Evolutionary conservation across 2,113 vertebrate genomes (phyloP).

Genomic region (rat (Rattus norvegicus)): GRCr8 NC_086026.1:61243001-61243500

Average conservation of each 20-base stretch:
- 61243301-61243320: neutral
- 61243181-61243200: no score
- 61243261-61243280: neutral
- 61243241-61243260: conserved; percentile 13
- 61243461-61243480: neutral
- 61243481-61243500: neutral
- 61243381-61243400: neutral
- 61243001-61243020: no score
- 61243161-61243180: no score
- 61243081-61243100: no score
- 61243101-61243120: no score
- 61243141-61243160: no score
- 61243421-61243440: neutral
- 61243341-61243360: neutral
- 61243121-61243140: no score
- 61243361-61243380: neutral
- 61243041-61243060: no score
- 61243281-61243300: neutral
- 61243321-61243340: conserved; percentile 24
- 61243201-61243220: no score
- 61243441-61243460: neutral
- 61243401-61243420: neutral
- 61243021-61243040: no score
- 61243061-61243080: no score
- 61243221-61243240: neutral